Evolutionary conservation across 2,113 vertebrate species (phyloP), one percentile per base, ranked within the genome.

Genomic region (Sturnus vulgaris): DNA sequence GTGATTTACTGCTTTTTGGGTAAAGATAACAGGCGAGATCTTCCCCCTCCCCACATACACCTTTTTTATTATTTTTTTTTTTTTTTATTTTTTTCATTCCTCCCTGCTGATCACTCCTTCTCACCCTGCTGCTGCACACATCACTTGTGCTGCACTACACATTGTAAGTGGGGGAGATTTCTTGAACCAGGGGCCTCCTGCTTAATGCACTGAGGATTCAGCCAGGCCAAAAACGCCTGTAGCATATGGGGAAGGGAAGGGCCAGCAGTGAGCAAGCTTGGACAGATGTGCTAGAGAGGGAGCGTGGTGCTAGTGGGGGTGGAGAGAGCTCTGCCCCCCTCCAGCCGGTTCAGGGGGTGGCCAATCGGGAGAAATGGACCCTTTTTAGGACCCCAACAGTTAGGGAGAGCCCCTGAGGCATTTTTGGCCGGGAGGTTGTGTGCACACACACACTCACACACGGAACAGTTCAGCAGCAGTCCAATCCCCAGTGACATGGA

Each of bases 331-430:
- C 42, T 50, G 84, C 64, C 44, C 60, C 53, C 37, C 25, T 57
- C 55, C 81, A 55, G 68, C 73, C 53, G 0, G 70, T 93, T 82
- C 65, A 52, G 55, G 93, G 79, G 92, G 89, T 65, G 95, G 93
- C 94, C 97, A 97, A 69, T 86, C 25, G 59, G 24, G 90, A 93
- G 96, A 35, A 95, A 84, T 1, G 71, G 96, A 96, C 93, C 94
- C 92, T 97, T 97, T 96, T 97, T 92, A 73, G 93, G 82, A 96
- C 96, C 96, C 96, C 97, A 98, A 55, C 90, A 85, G 94, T 97
- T 93, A 22, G 90, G 91, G 93, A 97, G 96, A 97, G 93, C 94
- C 97, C 96, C 97, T 8, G 93, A 97, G 96, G 88, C 94, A 59
- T 73, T 94, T 86, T 92, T 94, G 90, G 95, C 96, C 28, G 4